Conservation (phyloP, 2,797 vertebrate genomes). For the Melanotaenia boesemani region DNA sequence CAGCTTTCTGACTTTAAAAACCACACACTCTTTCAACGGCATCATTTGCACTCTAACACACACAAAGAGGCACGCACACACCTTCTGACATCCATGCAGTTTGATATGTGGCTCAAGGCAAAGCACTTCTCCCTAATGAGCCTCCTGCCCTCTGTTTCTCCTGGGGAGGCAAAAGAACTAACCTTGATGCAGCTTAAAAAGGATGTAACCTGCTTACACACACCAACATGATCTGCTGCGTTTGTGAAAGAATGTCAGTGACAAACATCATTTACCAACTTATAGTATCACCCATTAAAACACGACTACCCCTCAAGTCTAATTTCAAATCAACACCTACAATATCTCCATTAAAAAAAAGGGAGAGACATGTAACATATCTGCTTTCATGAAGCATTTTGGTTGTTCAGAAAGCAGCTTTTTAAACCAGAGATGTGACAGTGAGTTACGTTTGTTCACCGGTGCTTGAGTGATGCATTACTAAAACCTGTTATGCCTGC, state of each 20-base stretch:
- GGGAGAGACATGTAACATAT: background rate
- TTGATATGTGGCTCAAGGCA: constrained; percentile 74
- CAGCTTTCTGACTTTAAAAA: constrained; percentile 46
- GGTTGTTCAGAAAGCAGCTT: constrained; percentile 5
- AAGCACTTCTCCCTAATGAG: constrained; percentile 77
- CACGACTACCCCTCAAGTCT: constrained; percentile 2
- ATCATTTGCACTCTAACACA: constrained; percentile 41
- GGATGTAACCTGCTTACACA: constrained; percentile 61
- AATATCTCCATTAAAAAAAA: background rate
- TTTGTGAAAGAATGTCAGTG: constrained; percentile 20
- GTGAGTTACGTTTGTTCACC: constrained; percentile 12
- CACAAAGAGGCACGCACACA: constrained; percentile 40
- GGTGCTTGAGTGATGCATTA: background rate
- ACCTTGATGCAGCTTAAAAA: constrained; percentile 70
- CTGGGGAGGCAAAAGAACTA: constrained; percentile 59
- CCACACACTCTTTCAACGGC: constrained; percentile 42
- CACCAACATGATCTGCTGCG: constrained; percentile 15
- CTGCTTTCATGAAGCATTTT: constrained; percentile 11
- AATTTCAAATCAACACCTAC: background rate
- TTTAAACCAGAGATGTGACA: constrained; percentile 6
- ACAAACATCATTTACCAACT: constrained; percentile 12
- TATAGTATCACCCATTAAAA: constrained; percentile 9
- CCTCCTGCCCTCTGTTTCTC: constrained; percentile 75
- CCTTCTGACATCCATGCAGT: constrained; percentile 54
- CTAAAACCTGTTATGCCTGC: background rate